Base-by-base conservation (phyloP, 1,140 invertebrate species). In the Drosophila watanabei region DNA sequence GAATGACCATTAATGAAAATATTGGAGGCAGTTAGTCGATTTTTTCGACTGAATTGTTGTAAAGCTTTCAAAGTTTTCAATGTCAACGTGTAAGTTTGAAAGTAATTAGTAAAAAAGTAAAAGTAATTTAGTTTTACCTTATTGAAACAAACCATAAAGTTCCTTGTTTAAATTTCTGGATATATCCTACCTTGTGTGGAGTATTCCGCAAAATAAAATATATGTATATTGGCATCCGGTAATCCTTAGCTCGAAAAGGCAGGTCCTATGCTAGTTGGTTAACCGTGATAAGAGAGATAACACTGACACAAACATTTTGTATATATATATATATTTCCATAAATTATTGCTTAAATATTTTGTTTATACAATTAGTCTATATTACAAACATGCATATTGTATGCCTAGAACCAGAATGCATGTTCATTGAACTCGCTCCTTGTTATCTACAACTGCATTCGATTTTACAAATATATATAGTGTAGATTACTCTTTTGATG, bases 321-420 rank as follows among this genome's bases (percentile, higher is more conserved):
- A 24, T 70, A 72, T 80, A 75, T 65, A 65, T 69, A 64, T 82
- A 81, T 88, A 60, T 90, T 91, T 85, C 52, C 75, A 90, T 88
- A 88, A 88, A 82, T 88, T 90, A 88, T 85, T 88, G 61, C 85
- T 89, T 88, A 88, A 85, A 82, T 88, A 88, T 59, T 71, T 75
- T 72, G 62, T 89, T 85, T 88, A 81, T 82, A 88, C 85, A 88
- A 88, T 88, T 88, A 88, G 81, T 70, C 85, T 88, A 88, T 24
- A 14, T 28, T 49, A 49, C 56, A 68, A 64, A 69, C 52, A 68
- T 88, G 54, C 35, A 68, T 85, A 85, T n/a, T n/a, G n/a, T 59
- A 68, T 68, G 61, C 61, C 58, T 71, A 61, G 48, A 71, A 79
- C 65, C 69, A 56, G 13, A 79, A 75, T 62, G 64, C 75, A 72